phyloP scores from a whole-genome alignment of 2,797 vertebrate species.

The Carcharodon carcharias region DNA sequence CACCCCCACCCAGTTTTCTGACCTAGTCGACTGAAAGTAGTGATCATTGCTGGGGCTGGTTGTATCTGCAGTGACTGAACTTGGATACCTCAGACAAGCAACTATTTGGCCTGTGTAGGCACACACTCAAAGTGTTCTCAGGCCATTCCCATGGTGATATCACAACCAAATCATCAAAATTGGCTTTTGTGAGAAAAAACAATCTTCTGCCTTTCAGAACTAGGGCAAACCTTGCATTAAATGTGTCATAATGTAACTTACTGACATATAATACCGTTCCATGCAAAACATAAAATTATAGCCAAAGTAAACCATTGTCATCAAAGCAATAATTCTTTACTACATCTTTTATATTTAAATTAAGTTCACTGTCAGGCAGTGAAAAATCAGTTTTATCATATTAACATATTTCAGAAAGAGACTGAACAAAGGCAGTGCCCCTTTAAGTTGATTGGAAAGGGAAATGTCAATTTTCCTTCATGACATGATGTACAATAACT shows the following conservation, averaged over 20 bases:
- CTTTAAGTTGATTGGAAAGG: not conserved
- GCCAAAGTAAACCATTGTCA: not conserved
- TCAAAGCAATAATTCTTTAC: not conserved
- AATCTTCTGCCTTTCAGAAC: not conserved
- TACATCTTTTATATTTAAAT: not conserved
- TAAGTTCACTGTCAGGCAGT: not conserved
- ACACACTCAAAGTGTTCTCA: not conserved
- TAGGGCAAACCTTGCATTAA: not conserved
- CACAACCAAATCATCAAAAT: not conserved
- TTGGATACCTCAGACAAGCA: not conserved
- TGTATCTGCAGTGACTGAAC: not conserved
- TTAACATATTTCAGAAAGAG: not conserved
- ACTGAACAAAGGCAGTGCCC: not conserved
- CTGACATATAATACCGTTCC: not conserved
- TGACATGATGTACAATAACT: not conserved
- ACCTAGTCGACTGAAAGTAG: not conserved
- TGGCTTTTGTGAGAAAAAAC: not conserved
- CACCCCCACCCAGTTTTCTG: not conserved
- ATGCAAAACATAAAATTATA: not conserved
- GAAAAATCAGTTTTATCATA: not conserved
- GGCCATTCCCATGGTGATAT: not conserved
- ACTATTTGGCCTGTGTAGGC: not conserved
- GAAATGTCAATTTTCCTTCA: not conserved
- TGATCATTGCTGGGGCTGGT: not conserved
- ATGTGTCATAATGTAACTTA: not conserved